Base-by-base conservation (phyloP, 2,888 invertebrate species). In the Oithona nana region DNA sequence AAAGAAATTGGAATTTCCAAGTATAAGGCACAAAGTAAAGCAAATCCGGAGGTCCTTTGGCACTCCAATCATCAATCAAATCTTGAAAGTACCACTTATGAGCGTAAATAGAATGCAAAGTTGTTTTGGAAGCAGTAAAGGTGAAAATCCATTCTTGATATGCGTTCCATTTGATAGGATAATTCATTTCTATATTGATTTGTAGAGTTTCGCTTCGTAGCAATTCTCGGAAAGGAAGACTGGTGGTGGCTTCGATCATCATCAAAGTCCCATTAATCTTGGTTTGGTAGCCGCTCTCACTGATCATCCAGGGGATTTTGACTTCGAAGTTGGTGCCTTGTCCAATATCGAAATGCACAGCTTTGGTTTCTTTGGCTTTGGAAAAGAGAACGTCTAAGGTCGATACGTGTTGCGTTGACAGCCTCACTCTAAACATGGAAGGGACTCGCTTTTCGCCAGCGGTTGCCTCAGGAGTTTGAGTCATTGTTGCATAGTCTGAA, bases 351-450 rank as follows among this genome's bases (percentile, higher is more conserved):
- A 95, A 84, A 73, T 97, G 95, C 66, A 97, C 84, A 6, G 95
- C 95, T 75, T 95, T 95, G 0, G 97, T 93, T 77, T 93, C 93
- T 76, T 88, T 75, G 6, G 84, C 88, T 75, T 95, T 94, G 24
- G 93, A 92, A 73, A 98, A 98, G 30, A 97, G 78, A 68, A 97
- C 85, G 73, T 98, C 97, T 66, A 97, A 84, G 0, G 93, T 92
- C 0, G 94, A 88, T 72, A 93, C 92, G 69, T 87, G 86, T 59
- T 94, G 77, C 57, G 90, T 88, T 64, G 88, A 88, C 55, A 97
- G 76, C 67, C 92, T 81, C 57, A 95, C 84, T 72, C 95, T 94
- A 74, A 95, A 93, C 0, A 87, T 86, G 70, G 89, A 88, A 73
- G 86, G 88, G 70, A 84, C 84, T 66, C 95, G 78, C 70, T 83